Conservation (phyloP, 2,888 invertebrate species). For the Homarus gammarus region DNA sequence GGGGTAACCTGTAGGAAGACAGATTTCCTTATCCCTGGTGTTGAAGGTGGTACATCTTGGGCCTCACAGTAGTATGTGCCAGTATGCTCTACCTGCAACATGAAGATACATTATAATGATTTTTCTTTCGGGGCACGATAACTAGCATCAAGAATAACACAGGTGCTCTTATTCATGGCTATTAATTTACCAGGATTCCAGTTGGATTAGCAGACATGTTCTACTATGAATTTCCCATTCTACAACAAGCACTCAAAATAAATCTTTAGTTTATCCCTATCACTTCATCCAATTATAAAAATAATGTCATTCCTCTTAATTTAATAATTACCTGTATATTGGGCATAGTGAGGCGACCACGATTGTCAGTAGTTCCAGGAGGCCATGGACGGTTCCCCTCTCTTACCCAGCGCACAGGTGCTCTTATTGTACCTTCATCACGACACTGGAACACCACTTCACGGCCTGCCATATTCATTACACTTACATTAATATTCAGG, state of each 20-base stretch:
- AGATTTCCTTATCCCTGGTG: slow-evolving; percentile 84
- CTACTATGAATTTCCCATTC: no score
- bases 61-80: slow-evolving; percentile 93
- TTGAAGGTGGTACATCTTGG: slow-evolving; percentile 80
- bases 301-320: not conserved
- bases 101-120: no score
- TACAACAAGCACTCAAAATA: no score
- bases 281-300: no score
- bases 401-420: slow-evolving; percentile 87
- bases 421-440: slow-evolving; percentile 90
- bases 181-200: no score
- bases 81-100: slow-evolving; percentile 84
- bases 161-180: no score
- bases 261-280: no score
- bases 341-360: slow-evolving; percentile 92
- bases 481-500: not conserved
- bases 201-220: no score
- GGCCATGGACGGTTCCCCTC: slow-evolving; percentile 87
- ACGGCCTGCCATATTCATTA: slow-evolving; percentile 83
- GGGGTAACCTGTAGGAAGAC: slow-evolving; percentile 87
- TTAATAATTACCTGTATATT: slow-evolving; percentile 84
- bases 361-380: slow-evolving; percentile 85
- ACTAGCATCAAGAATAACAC: no score
- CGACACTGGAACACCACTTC: slow-evolving; percentile 96
- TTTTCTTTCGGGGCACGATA: no score